Evolutionary conservation across 2,113 vertebrate genomes (phyloP), one percentile per base, ranked within the genome.

Genomic region (Phoenicopterus ruber): DNA sequence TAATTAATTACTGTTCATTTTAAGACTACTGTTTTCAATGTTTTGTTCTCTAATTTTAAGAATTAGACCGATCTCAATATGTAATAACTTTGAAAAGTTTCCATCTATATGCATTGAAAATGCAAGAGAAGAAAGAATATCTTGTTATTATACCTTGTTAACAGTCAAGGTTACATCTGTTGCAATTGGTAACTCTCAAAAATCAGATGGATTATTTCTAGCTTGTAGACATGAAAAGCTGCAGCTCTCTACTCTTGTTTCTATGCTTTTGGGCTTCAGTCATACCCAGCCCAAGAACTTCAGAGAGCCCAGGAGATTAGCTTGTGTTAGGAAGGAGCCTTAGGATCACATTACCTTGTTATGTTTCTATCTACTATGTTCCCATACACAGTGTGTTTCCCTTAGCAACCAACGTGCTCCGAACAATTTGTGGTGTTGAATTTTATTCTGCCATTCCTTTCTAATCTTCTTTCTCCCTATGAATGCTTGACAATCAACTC

Each of bases 1-100:
- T 80, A 94, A 97, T 95, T 97, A 96, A 97, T 83, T 94, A 88
- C 87, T 94, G 93, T 84, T 97, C 82, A 97, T 50, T 93, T 96
- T 93, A 94, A 97, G 76, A 86, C 54, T 38, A 79, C 40, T 86
- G 36, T 82, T 96, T 97, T 82, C 57, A 85, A 86, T 77, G 65
- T 61, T 97, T 94, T 95, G 54, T 90, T 93, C 94, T 67, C 85
- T 85, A 73, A 82, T 91, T 97, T 95, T 94, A 92, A 94, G 97
- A 96, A 95, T 93, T 82, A 96, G 82, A 94, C 55, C 38, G 50
- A 95, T 86, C 86, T 95, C 88, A 96, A 86, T 94, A 96, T 55
- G 58, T 62, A 95, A 20, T 57, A 77, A 77, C 65, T 94, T 95
- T 84, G 65, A 92, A 87, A 95, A 69, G 71, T 77, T 92, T 95